These are phyloP conservation scores for Odocoileus virginianus DNA, from an alignment of 2,113 vertebrate genomes.

Conservation along the genomic window DNA sequence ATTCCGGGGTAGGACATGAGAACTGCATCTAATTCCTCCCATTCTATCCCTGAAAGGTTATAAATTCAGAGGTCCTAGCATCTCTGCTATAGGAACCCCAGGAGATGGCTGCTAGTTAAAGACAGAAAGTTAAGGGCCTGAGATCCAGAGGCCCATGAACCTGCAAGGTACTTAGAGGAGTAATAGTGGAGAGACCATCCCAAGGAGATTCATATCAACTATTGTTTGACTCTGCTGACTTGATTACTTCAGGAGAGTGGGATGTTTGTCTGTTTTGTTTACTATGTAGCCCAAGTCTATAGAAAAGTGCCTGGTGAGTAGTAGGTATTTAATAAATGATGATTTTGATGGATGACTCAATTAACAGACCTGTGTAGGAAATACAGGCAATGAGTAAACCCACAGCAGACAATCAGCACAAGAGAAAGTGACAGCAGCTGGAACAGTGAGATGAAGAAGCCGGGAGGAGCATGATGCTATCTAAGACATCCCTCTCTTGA, in stretches of 20 bases:
- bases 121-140: not conserved
- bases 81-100: not conserved
- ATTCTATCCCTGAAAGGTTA: not conserved
- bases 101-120: not conserved
- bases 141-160: not conserved
- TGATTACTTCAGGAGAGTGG: not conserved
- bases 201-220: not conserved
- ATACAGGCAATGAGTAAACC: not conserved
- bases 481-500: not conserved
- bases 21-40: not conserved
- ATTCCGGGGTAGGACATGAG: not conserved
- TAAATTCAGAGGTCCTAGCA: not conserved
- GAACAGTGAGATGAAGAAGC: not conserved
- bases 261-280: not conserved
- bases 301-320: not conserved
- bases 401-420: not conserved
- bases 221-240: not conserved
- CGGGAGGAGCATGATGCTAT: not conserved
- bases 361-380: not conserved
- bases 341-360: not conserved
- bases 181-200: not conserved
- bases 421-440: not conserved
- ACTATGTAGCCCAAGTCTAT: not conserved
- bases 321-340: not conserved
- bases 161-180: not conserved